These are phyloP conservation scores for Cryptotis parvus DNA, from an alignment of 2,113 vertebrate genomes.

Conservation along the genomic window DNA sequence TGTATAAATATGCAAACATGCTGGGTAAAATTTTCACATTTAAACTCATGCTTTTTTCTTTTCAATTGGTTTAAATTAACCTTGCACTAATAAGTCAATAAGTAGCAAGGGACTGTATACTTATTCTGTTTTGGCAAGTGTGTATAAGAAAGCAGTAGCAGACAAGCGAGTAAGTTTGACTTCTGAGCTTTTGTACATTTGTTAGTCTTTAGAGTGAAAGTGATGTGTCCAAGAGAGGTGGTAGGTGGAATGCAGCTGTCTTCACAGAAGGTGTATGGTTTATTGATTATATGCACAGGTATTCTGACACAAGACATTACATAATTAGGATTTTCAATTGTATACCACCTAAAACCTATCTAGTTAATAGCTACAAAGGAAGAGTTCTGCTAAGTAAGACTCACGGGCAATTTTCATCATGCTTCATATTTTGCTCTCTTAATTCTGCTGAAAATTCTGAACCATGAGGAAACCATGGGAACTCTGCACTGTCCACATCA, in stretches of 20 bases:
- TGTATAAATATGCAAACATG: conserved; percentile 52
- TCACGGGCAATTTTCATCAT: neutral
- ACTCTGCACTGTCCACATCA: neutral
- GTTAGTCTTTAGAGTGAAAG: neutral
- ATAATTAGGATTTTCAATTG: neutral
- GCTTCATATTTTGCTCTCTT: neutral
- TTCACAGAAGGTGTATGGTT: accelerated
- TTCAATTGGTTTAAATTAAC: neutral
- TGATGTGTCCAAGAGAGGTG: neutral
- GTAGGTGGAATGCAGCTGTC: no score
- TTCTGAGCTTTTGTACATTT: neutral
- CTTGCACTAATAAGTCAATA: neutral
- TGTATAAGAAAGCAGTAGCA: neutral
- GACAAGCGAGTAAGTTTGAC: neutral
- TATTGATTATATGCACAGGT: no score
- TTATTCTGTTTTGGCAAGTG: neutral
- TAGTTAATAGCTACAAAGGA: neutral
- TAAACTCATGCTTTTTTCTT: neutral
- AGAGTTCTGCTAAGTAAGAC: neutral
- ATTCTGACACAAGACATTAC: neutral
- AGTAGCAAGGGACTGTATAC: neutral
- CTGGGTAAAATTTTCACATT: conserved; percentile 26
- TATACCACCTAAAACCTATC: neutral
- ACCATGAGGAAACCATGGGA: neutral
- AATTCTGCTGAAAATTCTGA: neutral